Base-by-base conservation (phyloP, 2,113 vertebrate species). In the Rhinopomastus cyanomelas region DNA sequence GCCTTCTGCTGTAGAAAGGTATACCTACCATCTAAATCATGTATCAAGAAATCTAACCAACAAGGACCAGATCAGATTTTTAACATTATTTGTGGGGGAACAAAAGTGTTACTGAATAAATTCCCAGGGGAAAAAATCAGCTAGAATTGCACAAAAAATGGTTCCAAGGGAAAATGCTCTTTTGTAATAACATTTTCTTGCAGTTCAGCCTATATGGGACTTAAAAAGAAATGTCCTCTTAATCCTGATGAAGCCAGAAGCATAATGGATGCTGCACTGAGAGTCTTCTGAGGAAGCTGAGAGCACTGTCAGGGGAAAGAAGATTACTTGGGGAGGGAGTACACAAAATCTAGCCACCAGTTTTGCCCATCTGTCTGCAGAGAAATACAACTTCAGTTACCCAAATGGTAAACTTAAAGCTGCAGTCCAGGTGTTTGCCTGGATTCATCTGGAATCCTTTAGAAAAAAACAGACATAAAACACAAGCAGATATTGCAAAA, bases 151-250 rank as follows among this genome's bases (percentile, higher is more conserved):
- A 68, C 46, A 65, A 32, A 91, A 42, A 88, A 34, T 36, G 26
- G 12, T 91, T 89, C 42, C 64, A 85, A 8, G 30, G 79, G 75
- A 89, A 90, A 46, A 59, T 49, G 34, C 30, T 81, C 37, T 77
- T 20, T 92, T 92, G 39, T 85, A 92, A 85, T 66, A 93, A 73
- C 51, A 82, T 92, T 92, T 94, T 90, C 75, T 93, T 90, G 71
- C 87, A 89, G 75, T 80, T 90, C 59, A 82, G 29, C 52, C 72
- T 93, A 87, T 82, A 92, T 72, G 64, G 37, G 79, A 85, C 75
- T 90, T 90, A 62, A 80, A 91, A 93, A 67, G 19, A 81, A 85
- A 87, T 84, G 53, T 92, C 72, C n/a, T 89, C 81, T 82, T 94
- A 93, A 92, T 92, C 75, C 67, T 80, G 42, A 80, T 85, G 85